Base-by-base conservation (phyloP, 2,113 vertebrate genomes). In the Nerophis ophidion region DNA sequence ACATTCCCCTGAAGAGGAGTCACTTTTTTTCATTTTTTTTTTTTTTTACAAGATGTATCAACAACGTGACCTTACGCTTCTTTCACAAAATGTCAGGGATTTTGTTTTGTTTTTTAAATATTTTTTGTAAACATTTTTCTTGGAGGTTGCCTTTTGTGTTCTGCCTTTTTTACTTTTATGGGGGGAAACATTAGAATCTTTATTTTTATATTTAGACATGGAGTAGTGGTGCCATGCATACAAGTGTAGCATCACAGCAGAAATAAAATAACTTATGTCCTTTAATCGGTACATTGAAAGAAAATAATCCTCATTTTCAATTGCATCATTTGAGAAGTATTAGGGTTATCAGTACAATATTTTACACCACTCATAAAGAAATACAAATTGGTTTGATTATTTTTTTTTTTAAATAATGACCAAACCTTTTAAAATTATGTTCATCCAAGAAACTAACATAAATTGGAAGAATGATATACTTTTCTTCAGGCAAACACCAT, bases 51-150 rank as follows among this genome's bases (percentile, higher is more conserved):
- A 77, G 70, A 78, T 61, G 67, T 62, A 65, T 75, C 70, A 72
- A 73, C 70, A 72, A 66, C 50, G 1, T 65, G 77, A 84, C 72
- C 76, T 63, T 57, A 72, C 47, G 57, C 65, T 74, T 76, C 73
- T 76, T 68, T 69, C 72, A 72, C 60, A 62, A 83, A 84, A 89
- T 85, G 83, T 82, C 84, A 86, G 60, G 52, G 71, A 61, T 61
- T 68, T 67, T 68, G 70, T 80, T 76, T 61, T 70, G n/a, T n/a
- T 26, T 26, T 26, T 26, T 26, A 26, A 26, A 1, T 26, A 26
- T 26, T 26, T 26, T 69, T 67, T 74, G 68, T 17, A 65, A 74
- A 72, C 55, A 60, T 66, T 55, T 70, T 70, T 59, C 34, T 71
- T 55, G 65, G 68, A 72, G 66, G 66, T 65, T 67, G 40, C 14